Evolutionary conservation across 2,797 vertebrate genomes (phyloP).

Genomic region (Falco novaeseelandiae): DNA sequence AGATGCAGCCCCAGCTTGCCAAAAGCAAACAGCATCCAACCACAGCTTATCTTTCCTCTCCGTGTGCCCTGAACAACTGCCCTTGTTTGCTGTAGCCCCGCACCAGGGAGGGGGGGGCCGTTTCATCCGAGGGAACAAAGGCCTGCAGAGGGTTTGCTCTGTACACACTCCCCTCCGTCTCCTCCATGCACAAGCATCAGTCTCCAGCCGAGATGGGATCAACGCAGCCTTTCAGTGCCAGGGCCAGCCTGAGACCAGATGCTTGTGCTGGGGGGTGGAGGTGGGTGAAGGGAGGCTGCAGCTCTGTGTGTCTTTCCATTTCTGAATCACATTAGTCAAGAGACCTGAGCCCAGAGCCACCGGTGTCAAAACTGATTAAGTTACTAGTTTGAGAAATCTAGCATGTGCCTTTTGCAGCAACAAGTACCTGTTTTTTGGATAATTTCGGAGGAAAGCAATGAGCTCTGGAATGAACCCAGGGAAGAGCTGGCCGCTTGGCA

Average conservation of each 20-base stretch:
- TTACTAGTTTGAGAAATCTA: neutral
- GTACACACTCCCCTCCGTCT: neutral
- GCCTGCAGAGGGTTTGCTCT: neutral
- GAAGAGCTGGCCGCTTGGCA: neutral
- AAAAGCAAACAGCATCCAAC: neutral
- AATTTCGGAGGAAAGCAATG: neutral
- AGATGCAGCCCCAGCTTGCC: neutral
- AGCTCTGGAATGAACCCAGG: neutral
- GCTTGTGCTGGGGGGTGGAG: neutral
- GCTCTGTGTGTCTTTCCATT: neutral
- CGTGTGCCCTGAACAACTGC: neutral
- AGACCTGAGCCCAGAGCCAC: neutral
- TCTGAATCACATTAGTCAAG: neutral
- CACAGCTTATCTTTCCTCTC: neutral
- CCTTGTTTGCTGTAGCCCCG: neutral
- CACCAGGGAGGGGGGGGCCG: neutral
- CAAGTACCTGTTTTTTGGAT: neutral
- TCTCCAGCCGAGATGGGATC: neutral
- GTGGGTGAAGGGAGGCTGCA: accelerated
- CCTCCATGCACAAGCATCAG: neutral
- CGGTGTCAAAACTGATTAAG: neutral
- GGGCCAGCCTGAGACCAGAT: neutral
- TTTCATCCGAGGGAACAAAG: neutral
- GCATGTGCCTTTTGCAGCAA: neutral
- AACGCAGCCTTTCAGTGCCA: neutral